These are phyloP conservation scores for Hyphantria cunea DNA, from an alignment of 1,140 invertebrate species.

Conservation along the genomic window DNA sequence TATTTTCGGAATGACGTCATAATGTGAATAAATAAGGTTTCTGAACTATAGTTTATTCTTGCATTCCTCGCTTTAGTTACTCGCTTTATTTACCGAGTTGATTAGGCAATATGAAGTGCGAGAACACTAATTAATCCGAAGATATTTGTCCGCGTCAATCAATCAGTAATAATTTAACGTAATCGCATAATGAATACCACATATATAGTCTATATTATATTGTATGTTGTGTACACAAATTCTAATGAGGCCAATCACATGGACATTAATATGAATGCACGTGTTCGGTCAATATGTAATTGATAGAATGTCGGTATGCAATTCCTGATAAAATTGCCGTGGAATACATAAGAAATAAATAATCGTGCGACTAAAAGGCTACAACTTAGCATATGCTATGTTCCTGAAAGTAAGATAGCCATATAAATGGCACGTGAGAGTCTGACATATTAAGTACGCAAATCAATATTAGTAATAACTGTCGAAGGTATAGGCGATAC, in stretches of 20 bases:
- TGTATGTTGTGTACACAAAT: conserved; percentile 14
- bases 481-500: no score
- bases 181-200: conserved; percentile 2
- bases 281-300: conserved; percentile 6
- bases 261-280: conserved; percentile 23
- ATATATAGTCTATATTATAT: neutral
- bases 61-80: no score
- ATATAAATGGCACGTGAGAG: no score
- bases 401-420: no score
- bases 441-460: no score
- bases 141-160: conserved; percentile 25
- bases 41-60: no score
- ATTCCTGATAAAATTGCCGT: neutral
- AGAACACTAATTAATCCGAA: conserved; percentile 19
- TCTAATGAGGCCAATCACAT: conserved; percentile 17
- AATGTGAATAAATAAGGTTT: no score
- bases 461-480: no score
- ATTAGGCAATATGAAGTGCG: conserved; percentile 20
- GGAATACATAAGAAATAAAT: no score
- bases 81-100: conserved; percentile 17
- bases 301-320: neutral
- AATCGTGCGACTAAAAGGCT: no score
- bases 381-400: no score
- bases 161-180: conserved; percentile 18
- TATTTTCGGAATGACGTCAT: no score